phyloP scores from a whole-genome alignment of 2,888 invertebrate species.

The Agrotis ipsilon region DNA sequence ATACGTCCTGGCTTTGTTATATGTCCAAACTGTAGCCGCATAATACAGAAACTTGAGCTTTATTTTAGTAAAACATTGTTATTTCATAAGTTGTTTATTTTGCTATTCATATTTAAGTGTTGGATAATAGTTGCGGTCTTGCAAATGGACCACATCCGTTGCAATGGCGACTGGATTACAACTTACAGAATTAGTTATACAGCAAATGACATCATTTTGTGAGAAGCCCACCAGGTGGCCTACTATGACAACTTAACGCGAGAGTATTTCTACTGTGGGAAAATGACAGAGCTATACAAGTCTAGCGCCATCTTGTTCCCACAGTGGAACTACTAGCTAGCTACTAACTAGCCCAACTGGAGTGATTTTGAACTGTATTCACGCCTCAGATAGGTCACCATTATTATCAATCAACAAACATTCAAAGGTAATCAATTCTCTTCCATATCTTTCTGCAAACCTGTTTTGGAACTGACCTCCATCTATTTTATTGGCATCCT shows the following conservation, averaged over 20 bases:
- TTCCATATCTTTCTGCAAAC: too few species aligned
- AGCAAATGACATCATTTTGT: constrained; percentile 10
- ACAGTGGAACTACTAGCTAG: too few species aligned
- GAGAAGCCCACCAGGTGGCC: not conserved
- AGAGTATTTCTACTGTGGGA: too few species aligned
- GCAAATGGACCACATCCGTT: constrained; percentile 13
- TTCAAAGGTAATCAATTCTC: not conserved
- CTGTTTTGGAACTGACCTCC: not conserved
- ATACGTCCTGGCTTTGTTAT: constrained; percentile 40
- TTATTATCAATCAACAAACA: not conserved
- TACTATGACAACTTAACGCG: constrained; percentile 5
- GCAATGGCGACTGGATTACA: constrained; percentile 7
- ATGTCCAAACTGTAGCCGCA: constrained; percentile 12
- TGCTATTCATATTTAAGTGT: constrained; percentile 26
- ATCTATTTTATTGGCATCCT: not conserved
- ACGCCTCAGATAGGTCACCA: not conserved
- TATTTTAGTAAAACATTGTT: constrained; percentile 33
- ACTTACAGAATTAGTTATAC: not conserved
- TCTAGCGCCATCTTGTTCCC: too few species aligned
- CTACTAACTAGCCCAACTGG: not conserved
- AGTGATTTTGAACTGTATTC: not conserved
- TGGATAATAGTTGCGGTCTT: constrained; percentile 1
- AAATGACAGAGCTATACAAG: too few species aligned
- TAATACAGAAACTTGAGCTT: constrained; percentile 30
- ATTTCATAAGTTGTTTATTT: constrained; percentile 35